These are phyloP conservation scores for Petrocephalus schoutedeni DNA, from an alignment of 2,797 vertebrate species.

Conservation along the genomic window DNA sequence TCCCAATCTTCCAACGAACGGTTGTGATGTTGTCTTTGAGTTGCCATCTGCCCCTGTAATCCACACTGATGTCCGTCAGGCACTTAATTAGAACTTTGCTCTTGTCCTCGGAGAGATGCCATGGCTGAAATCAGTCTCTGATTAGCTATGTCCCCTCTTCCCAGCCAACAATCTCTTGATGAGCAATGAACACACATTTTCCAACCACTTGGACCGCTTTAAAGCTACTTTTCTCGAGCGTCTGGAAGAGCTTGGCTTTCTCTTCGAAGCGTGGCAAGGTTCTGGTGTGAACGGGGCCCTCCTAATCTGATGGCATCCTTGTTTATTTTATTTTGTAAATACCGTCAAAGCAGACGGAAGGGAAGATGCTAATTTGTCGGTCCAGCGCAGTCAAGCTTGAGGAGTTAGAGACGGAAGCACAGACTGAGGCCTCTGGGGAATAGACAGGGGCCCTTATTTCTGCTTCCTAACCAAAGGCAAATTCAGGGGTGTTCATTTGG, in stretches of 20 bases:
- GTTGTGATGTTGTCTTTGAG: slow-evolving; percentile 24
- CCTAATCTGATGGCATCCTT: slow-evolving; percentile 23
- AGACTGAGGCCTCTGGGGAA: not conserved
- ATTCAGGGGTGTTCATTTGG: not conserved
- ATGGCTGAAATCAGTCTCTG: slow-evolving; percentile 24
- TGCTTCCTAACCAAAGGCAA: not conserved
- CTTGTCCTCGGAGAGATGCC: slow-evolving; percentile 21
- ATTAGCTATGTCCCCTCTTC: slow-evolving; percentile 28
- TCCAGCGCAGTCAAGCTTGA: not conserved
- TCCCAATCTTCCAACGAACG: not conserved
- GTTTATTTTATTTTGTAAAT: slow-evolving; percentile 24
- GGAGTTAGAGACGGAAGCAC: not conserved
- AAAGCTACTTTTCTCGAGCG: slow-evolving; percentile 10
- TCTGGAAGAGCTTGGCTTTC: slow-evolving; percentile 32
- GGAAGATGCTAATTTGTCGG: not conserved
- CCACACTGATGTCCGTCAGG: slow-evolving; percentile 31
- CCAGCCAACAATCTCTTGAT: slow-evolving; percentile 31
- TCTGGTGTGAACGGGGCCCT: slow-evolving; percentile 26
- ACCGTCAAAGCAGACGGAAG: slow-evolving; percentile 15
- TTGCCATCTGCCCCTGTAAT: slow-evolving; percentile 31
- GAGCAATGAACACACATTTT: slow-evolving; percentile 28
- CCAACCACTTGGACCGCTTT: slow-evolving; percentile 6
- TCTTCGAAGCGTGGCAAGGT: slow-evolving; percentile 23
- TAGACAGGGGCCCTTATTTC: not conserved
- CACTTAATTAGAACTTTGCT: slow-evolving; percentile 24